phyloP scores from a whole-genome alignment of 1,140 invertebrate genomes.

The Asobara japonica region DNA sequence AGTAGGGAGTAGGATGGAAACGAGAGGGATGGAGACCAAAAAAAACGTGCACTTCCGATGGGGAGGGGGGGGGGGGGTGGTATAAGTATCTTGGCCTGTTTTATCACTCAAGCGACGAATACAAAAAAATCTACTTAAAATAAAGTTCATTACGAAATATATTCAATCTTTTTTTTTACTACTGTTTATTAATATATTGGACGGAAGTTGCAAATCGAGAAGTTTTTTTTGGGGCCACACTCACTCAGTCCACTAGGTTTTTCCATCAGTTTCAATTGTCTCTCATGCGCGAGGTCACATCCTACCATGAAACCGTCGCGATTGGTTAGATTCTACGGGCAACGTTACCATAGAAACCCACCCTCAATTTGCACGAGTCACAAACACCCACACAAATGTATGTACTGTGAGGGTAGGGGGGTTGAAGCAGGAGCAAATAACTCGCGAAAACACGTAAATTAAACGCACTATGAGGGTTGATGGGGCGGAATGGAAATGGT shows the following conservation, averaged over 20 bases:
- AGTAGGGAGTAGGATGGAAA: too few species aligned
- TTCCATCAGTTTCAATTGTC: slow-evolving; percentile 47
- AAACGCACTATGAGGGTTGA: slow-evolving; percentile 64
- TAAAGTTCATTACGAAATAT: too few species aligned
- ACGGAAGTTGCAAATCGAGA: too few species aligned
- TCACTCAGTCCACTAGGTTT: not conserved
- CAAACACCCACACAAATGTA: slow-evolving; percentile 8
- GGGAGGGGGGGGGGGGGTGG: too few species aligned
- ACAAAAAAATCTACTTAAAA: too few species aligned
- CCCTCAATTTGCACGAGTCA: slow-evolving; percentile 32
- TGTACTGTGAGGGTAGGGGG: slow-evolving; percentile 25
- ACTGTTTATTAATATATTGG: too few species aligned
- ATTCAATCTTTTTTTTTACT: too few species aligned
- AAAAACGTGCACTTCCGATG: too few species aligned
- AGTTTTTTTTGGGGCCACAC: not conserved
- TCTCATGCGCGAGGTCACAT: slow-evolving; percentile 41
- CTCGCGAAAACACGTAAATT: slow-evolving; percentile 66
- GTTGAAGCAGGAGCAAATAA: slow-evolving; percentile 58
- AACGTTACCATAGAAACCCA: slow-evolving; percentile 50
- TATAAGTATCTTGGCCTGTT: too few species aligned
- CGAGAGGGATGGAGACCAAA: too few species aligned
- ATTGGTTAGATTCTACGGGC: slow-evolving; percentile 45
- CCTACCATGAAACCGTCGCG: slow-evolving; percentile 43
- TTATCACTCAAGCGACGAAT: too few species aligned
- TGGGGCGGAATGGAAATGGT: slow-evolving; percentile 59